These are phyloP conservation scores for Boloria selene DNA, from an alignment of 2,888 invertebrate genomes.

Conservation along the genomic window DNA sequence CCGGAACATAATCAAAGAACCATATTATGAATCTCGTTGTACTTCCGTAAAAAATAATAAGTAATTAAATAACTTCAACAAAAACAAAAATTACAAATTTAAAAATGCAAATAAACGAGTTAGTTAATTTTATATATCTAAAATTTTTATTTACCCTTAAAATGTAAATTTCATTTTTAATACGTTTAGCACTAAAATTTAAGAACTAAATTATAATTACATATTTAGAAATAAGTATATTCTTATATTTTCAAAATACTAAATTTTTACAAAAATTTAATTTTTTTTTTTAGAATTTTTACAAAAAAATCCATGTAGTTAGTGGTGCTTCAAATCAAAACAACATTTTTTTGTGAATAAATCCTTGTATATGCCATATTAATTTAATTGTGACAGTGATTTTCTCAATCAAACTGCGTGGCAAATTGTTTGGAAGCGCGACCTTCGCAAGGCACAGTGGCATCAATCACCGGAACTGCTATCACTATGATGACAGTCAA, in stretches of 20 bases:
- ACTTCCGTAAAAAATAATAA: no score
- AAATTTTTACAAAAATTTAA: no score
- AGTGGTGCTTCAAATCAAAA: neutral
- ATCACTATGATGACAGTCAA: conserved; percentile 21
- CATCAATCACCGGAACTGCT: conserved; percentile 28
- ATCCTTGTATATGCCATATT: neutral
- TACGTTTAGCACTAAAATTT: no score
- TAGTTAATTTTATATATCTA: no score
- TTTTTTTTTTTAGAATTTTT: neutral
- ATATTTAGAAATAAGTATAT: no score
- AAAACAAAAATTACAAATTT: no score
- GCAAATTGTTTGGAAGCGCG: conserved; percentile 18
- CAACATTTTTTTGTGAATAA: neutral
- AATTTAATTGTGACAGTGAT: conserved; percentile 27
- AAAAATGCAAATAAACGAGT: no score
- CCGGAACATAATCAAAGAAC: conserved; percentile 18
- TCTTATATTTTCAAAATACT: no score
- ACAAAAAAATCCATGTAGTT: neutral
- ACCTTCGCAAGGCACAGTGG: conserved; percentile 21
- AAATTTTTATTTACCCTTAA: no score
- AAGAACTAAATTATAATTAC: no score
- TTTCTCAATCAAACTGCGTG: conserved; percentile 33
- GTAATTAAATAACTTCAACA: no score
- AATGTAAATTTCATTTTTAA: no score
- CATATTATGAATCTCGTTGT: neutral